Percentiles rank a stretch among this genome's conserved stretches.
Conservation (phyloP, 2,113 vertebrate species). For the Columbina picui region DNA sequence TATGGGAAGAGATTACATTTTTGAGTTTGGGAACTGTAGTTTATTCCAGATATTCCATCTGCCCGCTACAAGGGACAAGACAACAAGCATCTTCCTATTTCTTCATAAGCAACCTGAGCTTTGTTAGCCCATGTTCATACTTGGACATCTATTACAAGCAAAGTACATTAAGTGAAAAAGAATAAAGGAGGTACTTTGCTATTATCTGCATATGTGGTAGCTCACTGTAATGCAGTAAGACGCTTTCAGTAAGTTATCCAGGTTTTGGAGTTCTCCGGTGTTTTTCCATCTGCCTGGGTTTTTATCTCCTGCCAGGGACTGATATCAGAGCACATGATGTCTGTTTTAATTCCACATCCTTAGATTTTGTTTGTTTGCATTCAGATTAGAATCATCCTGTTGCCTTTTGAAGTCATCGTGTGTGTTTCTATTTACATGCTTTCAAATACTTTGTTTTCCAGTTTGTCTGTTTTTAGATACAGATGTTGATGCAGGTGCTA, state of each 20-base stretch:
- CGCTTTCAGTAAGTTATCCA: neutral
- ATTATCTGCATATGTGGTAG: neutral
- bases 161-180: neutral
- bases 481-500: neutral
- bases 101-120: neutral
- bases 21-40: neutral
- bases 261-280: neutral
- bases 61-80: neutral
- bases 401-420: conserved; percentile 22
- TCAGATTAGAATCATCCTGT: conserved; percentile 43
- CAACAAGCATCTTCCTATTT: neutral
- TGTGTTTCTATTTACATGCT: conserved; percentile 5
- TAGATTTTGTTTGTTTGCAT: conserved; percentile 35
- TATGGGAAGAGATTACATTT: neutral
- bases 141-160: neutral
- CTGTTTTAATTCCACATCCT: neutral
- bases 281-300: neutral
- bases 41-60: neutral
- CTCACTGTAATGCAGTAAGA: neutral
- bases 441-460: neutral
- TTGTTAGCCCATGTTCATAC: neutral
- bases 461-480: neutral
- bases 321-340: neutral
- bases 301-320: conserved; percentile 34
- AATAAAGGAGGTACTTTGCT: neutral